A percentile compares a stretch with the other conserved stretches of the same genome.
Evolutionary conservation across 2,113 vertebrate genomes (phyloP).

Genomic region (Leucosticte australis): DNA sequence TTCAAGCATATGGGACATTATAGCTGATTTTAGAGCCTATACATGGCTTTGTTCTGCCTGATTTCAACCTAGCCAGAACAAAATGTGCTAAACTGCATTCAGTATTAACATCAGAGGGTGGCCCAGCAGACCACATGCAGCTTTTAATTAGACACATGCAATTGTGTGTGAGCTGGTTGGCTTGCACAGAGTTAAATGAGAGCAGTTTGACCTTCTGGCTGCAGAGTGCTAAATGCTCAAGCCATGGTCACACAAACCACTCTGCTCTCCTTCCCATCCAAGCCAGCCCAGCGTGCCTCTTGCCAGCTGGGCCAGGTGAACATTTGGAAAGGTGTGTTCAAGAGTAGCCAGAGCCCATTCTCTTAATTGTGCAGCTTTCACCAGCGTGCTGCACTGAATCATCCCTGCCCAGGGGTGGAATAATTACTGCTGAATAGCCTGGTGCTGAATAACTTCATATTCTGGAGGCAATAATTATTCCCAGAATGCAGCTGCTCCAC

Average conservation of each 20-base stretch:
- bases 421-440: constrained; percentile 56
- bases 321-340: constrained; percentile 56
- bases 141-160: not conserved
- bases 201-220: not conserved
- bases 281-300: not conserved
- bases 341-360: constrained; percentile 39
- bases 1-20: not conserved
- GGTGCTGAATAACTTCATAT: constrained; percentile 45
- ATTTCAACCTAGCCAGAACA: not conserved
- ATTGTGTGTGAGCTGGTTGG: not conserved
- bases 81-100: not conserved
- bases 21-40: not conserved
- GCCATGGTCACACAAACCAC: not conserved
- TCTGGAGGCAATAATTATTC: constrained; percentile 40
- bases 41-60: not conserved
- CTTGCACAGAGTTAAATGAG: not conserved
- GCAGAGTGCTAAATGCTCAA: not conserved
- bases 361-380: constrained; percentile 27
- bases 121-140: not conserved
- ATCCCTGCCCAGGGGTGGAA: constrained; percentile 44
- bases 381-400: constrained; percentile 26
- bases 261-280: not conserved
- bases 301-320: constrained; percentile 25
- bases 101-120: not conserved
- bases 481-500: constrained; percentile 25